Conservation (phyloP, 2,797 vertebrate species). For the Hippoglossus hippoglossus region DNA sequence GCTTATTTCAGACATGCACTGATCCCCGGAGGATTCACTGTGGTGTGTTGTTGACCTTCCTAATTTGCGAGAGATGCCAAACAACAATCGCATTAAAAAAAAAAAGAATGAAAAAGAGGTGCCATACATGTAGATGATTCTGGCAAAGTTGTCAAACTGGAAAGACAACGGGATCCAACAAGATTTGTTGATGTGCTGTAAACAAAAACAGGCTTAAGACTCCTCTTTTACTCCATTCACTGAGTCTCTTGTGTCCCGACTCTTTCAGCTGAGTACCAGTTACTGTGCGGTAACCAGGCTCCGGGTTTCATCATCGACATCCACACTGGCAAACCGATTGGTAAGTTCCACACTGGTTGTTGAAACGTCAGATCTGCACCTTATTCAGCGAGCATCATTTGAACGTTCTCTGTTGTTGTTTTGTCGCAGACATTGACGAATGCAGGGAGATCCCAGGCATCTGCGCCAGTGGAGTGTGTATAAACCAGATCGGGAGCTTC, state of each 20-base stretch:
- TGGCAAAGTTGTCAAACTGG: too few relatives aligned
- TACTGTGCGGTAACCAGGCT: constrained; percentile 92
- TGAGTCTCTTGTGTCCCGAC: constrained; percentile 6
- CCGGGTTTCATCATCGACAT: constrained; percentile 94
- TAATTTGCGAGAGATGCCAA: too few relatives aligned
- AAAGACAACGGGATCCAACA: too few relatives aligned
- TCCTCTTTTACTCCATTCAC: background rate
- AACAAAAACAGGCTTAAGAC: too few relatives aligned
- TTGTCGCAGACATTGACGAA: constrained; percentile 90
- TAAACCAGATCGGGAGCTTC: constrained; percentile 97
- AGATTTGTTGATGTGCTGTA: too few relatives aligned
- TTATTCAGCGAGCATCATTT: background rate
- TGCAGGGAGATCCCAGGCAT: constrained; percentile 93
- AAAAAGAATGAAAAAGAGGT: too few relatives aligned
- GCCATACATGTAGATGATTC: too few relatives aligned
- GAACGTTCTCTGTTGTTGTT: background rate
- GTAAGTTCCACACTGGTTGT: constrained; percentile 74
- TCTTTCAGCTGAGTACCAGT: constrained; percentile 89
- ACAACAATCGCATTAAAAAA: too few relatives aligned
- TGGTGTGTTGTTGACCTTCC: too few relatives aligned
- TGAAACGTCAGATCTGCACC: background rate
- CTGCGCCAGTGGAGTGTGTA: constrained; percentile 91
- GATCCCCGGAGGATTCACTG: too few relatives aligned
- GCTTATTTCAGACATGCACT: too few relatives aligned
- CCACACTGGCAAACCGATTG: constrained; percentile 91